Evolutionary conservation across 2,888 invertebrate genomes (phyloP).

Genomic region (Autographa pulchrina): DNA sequence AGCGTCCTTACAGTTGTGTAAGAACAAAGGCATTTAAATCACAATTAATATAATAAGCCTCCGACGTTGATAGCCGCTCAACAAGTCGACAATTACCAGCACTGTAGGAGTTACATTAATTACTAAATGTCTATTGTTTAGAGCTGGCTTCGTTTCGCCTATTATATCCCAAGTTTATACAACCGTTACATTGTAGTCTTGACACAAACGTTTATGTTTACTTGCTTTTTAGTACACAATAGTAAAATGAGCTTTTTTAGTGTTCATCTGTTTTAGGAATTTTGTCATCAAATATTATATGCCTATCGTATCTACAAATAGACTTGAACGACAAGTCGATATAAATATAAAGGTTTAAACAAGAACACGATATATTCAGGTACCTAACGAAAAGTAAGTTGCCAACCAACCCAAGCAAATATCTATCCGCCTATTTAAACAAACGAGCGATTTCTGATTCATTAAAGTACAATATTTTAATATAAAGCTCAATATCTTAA

Average conservation of each 20-base stretch:
- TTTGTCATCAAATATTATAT: no score
- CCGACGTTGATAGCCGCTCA: conserved; percentile 18
- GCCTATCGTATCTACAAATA: no score
- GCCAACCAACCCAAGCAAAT: no score
- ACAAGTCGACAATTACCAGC: conserved; percentile 28
- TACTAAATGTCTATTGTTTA: conserved; percentile 10
- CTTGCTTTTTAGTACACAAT: neutral
- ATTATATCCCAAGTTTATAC: neutral
- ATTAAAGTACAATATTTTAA: neutral
- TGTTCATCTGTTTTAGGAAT: neutral
- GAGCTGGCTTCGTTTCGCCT: neutral
- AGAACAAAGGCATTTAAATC: conserved; percentile 32
- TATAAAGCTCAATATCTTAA: neutral
- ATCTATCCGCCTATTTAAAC: no score
- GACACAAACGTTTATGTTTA: neutral
- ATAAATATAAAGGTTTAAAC: no score
- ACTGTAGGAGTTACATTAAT: conserved; percentile 10
- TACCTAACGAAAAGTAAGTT: no score
- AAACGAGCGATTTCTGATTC: neutral
- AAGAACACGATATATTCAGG: no score
- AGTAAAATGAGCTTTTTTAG: neutral
- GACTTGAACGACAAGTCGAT: no score
- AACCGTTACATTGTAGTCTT: neutral
- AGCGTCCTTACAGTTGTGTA: neutral
- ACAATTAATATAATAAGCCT: conserved; percentile 35